Percentiles rank a stretch among this genome's conserved stretches.
Conservation (phyloP, 2,888 invertebrate species). For the Caradrina kadenii region DNA sequence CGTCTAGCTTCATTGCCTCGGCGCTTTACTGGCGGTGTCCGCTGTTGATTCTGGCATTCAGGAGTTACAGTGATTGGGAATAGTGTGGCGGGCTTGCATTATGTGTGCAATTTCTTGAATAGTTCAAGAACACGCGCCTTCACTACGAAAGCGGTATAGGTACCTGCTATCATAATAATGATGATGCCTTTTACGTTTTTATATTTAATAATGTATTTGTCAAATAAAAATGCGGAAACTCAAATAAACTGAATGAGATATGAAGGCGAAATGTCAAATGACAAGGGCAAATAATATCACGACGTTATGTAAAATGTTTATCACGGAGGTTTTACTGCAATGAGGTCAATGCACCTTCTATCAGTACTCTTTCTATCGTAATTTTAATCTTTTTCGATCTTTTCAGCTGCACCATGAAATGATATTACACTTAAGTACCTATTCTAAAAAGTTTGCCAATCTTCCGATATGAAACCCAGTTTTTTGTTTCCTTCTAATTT, state of each 20-base stretch:
- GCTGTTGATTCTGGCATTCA: no score
- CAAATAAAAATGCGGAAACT: constrained; percentile 38
- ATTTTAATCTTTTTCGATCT: constrained; percentile 5
- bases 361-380: background rate
- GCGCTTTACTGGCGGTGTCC: no score
- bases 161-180: no score
- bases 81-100: no score
- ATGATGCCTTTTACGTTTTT: no score
- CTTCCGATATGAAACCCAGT: background rate
- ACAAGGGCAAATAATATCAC: constrained; percentile 29
- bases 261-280: constrained; percentile 16
- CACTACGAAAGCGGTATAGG: no score
- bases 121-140: no score
- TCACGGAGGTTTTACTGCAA: constrained; percentile 1
- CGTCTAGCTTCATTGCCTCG: no score
- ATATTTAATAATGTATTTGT: constrained; percentile 7
- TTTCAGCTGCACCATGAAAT: constrained; percentile 11
- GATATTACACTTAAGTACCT: background rate
- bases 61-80: no score
- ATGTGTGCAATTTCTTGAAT: no score
- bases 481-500: no score
- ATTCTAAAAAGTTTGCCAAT: background rate
- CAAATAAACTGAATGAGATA: constrained; percentile 9
- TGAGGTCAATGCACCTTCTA: constrained; percentile 27
- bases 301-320: constrained; percentile 8